Conservation (phyloP, 2,113 vertebrate genomes). For the Cryptotis parvus region DNA sequence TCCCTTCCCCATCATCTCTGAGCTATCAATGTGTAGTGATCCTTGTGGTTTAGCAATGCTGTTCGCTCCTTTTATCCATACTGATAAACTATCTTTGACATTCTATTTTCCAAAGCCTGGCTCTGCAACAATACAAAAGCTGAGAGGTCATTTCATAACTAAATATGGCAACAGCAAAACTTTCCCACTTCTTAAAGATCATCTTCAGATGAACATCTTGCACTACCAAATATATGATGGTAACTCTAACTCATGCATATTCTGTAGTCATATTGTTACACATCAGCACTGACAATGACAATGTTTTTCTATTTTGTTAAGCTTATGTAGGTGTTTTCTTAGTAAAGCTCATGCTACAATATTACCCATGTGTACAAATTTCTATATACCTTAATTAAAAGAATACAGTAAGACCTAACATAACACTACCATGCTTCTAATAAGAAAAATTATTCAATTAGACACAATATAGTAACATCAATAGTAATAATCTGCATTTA, state of each 20-base stretch:
- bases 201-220: background rate
- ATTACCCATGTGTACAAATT: background rate
- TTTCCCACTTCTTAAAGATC: conserved; percentile 62
- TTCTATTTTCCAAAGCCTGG: conserved; percentile 42
- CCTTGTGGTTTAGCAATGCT: background rate
- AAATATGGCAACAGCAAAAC: background rate
- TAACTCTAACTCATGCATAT: background rate
- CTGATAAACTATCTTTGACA: conserved; percentile 41
- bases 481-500: background rate
- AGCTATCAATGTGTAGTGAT: background rate
- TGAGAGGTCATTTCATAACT: background rate
- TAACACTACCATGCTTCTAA: background rate
- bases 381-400: background rate
- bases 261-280: background rate
- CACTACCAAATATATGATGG: background rate
- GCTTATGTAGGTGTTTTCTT: background rate
- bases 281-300: background rate
- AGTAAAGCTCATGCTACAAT: background rate
- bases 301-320: background rate
- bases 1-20: background rate
- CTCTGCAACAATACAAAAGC: background rate
- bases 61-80: conserved; percentile 51
- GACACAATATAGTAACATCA: conserved; percentile 15
- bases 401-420: background rate
- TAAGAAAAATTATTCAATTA: background rate